Evolutionary conservation across 2,888 invertebrate genomes (phyloP), one percentile per base, ranked within the genome.

Genomic region (Cataglyphis albicans): DNA sequence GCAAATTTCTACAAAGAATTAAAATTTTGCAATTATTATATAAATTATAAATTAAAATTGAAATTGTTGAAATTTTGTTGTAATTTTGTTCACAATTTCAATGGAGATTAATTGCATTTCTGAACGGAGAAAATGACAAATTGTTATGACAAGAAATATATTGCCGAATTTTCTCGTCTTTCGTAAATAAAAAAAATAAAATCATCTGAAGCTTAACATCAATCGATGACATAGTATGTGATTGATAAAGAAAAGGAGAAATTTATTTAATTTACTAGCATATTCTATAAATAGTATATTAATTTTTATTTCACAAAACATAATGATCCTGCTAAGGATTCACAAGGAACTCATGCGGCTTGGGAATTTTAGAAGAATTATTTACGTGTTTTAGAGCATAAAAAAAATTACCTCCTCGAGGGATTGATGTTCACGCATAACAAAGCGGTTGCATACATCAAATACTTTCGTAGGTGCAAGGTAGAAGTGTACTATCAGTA

Each of bases 341-440:
- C n/a, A 29, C 29, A 7, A 52, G 1, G 10, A 48, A 32, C 12
- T 10, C 29, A 68, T 12, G n/a, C 5, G 10, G 29, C n/a, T n/a
- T 48, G 3, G 3, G 1, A 4, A 35, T 55, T 1, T 55, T 21
- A 55, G 21, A 57, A 72, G 15, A 57, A 57, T 72, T 48, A n/a
- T 52, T 35, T 1, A 35, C 0, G 1, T 72, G 21, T n/a, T 25
- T 59, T 72, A 1, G 1, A 18, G 18, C 3, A 18, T 2, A 4
- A 1, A 59, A 38, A 72, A 32, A 29, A 38, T 84, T 87, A 92
- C 92, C 92, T 90, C 82, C 55, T 89, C 82, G 65, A 73, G 84
- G 65, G 59, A 83, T 55, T 81, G 85, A 68, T 86, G 86, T 64
- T 88, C 89, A 82, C 84, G 89, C 92, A 92, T 92, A 82, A 89